These are phyloP conservation scores for Neelides folsomi DNA, from an alignment of 2,888 invertebrate species.

Conservation along the genomic window DNA sequence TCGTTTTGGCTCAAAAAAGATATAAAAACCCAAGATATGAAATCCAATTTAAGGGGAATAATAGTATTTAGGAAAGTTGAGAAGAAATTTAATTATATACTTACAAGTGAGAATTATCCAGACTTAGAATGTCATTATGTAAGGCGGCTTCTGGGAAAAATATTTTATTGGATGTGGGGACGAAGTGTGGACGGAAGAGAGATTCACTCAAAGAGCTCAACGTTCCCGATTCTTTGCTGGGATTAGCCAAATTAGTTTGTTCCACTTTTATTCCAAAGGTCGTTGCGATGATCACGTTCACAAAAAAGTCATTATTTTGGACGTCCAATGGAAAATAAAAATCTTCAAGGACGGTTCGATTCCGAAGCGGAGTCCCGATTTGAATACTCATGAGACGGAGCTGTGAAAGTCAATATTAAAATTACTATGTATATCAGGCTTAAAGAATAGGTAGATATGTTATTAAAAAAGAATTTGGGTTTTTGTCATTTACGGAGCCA, in stretches of 20 bases:
- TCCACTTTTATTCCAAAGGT: slow-evolving; percentile 39
- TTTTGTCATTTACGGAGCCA: too few relatives aligned
- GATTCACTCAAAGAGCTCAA: slow-evolving; percentile 7
- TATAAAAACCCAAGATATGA: too few relatives aligned
- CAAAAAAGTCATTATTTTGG: slow-evolving; percentile 43
- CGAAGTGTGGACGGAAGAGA: slow-evolving; percentile 36
- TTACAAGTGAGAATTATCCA: slow-evolving; percentile 21
- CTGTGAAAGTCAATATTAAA: slow-evolving; percentile 35
- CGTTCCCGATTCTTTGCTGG: slow-evolving; percentile 36
- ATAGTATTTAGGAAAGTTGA: neutral
- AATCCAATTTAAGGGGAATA: too few relatives aligned
- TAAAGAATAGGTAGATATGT: neutral
- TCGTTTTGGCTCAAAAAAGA: too few relatives aligned
- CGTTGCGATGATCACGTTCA: slow-evolving; percentile 42
- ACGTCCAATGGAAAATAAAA: slow-evolving; percentile 40
- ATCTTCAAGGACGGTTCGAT: slow-evolving; percentile 37
- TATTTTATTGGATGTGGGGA: slow-evolving; percentile 40
- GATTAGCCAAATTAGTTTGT: slow-evolving; percentile 37
- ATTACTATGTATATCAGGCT: neutral
- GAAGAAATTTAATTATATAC: neutral
- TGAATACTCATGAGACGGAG: slow-evolving; percentile 40
- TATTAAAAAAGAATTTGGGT: too few relatives aligned
- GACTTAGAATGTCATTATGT: slow-evolving; percentile 19
- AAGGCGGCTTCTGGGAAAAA: slow-evolving; percentile 41
- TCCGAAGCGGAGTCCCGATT: slow-evolving; percentile 40